Evolutionary conservation across 92 coral and sea anemone genomes (phyloP).

Genomic region (Siderastrea radians): DNA sequence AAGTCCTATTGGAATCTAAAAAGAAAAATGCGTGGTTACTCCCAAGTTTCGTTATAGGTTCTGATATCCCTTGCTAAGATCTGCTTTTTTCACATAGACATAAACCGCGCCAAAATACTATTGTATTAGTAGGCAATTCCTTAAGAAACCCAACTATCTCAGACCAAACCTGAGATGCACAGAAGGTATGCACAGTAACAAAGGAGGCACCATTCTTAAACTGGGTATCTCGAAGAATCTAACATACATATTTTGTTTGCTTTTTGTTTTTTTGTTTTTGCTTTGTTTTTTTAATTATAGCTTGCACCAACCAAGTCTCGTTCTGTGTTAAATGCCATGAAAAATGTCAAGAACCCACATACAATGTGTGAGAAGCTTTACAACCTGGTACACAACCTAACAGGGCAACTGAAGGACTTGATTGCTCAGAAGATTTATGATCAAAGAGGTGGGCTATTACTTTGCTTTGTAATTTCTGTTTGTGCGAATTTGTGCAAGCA

Average conservation of each 20-base stretch:
- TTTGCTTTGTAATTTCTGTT: background rate
- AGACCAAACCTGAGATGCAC: too few species aligned
- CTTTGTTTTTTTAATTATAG: slow-evolving; percentile 29
- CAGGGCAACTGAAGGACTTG: slow-evolving; percentile 89
- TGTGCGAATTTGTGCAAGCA: background rate
- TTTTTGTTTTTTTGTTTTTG: background rate
- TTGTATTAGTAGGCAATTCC: too few species aligned
- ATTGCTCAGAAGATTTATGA: slow-evolving; percentile 71
- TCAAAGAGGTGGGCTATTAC: slow-evolving; percentile 32
- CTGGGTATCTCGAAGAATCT: too few species aligned
- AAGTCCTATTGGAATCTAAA: too few species aligned
- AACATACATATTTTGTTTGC: background rate
- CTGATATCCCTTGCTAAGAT: too few species aligned
- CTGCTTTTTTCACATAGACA: too few species aligned
- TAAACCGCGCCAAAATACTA: too few species aligned
- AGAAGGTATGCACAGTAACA: too few species aligned
- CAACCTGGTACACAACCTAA: slow-evolving; percentile 81
- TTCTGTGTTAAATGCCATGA: slow-evolving; percentile 90
- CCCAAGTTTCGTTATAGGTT: too few species aligned
- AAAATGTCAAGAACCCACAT: slow-evolving; percentile 86
- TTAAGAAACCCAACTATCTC: too few species aligned
- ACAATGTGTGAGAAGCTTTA: slow-evolving; percentile 86
- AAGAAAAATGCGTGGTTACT: too few species aligned
- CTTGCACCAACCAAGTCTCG: slow-evolving; percentile 83
- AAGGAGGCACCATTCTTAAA: too few species aligned